A percentile compares a stretch with the other conserved stretches of the same genome.
Conservation (phyloP, 2,113 vertebrate species). For the Brachypodius melanocephalos region DNA sequence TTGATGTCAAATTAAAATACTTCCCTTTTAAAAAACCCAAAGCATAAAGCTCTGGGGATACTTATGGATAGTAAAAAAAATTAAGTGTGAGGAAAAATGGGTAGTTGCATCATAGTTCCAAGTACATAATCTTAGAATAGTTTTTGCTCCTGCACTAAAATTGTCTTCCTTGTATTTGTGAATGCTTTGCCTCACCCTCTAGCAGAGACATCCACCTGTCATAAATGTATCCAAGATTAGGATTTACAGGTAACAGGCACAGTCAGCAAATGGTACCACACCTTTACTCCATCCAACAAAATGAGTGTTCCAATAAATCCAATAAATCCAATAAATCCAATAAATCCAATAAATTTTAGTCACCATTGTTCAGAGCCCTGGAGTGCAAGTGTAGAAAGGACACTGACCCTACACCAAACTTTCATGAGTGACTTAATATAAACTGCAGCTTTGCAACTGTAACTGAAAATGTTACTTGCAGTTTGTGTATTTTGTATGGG, state of each 20-base stretch:
- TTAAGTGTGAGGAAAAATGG: background rate
- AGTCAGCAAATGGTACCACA: background rate
- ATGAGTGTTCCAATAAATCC: background rate
- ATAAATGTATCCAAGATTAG: background rate
- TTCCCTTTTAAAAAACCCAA: rapidly evolving
- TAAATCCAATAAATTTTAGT: background rate
- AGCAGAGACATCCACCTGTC: background rate
- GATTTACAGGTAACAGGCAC: background rate
- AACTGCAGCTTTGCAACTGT: background rate
- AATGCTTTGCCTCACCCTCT: background rate
- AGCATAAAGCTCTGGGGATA: background rate
- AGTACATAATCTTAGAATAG: background rate
- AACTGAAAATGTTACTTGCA: background rate
- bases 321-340: background rate
- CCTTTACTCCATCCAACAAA: background rate
- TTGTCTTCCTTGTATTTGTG: background rate
- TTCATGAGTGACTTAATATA: background rate
- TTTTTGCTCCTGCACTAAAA: background rate
- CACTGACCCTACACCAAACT: background rate
- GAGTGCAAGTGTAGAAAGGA: background rate
- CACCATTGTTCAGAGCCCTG: background rate
- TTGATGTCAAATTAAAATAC: background rate
- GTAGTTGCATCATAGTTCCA: rapidly evolving
- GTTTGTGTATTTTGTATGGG: background rate
- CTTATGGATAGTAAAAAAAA: background rate